Base-by-base conservation (phyloP, 2,797 vertebrate genomes). In the Acanthiza pusilla region DNA sequence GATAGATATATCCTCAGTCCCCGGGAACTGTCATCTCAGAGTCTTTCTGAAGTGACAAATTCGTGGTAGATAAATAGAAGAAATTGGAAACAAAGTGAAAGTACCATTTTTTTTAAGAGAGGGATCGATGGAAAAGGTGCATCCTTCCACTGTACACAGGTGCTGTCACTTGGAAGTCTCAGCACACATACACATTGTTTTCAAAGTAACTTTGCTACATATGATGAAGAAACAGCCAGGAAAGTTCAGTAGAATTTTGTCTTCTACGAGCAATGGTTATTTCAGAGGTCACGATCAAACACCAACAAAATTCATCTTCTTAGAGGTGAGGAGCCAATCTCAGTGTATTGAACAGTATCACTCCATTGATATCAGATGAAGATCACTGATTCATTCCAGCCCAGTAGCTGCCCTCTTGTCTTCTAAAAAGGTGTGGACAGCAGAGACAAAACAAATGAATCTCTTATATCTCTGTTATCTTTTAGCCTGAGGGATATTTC, bases 41-140 rank as follows among this genome's bases (percentile, higher is more conserved):
- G 71, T 84, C 82, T 93, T 92, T 81, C 63, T 63, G 45, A 89
- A 96, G 88, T 85, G 83, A 91, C 36, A 89, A 51, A 94, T 91
- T 82, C 9, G 5, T 61, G 38, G 81, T 77, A 94, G 90, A 79
- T 84, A 89, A 88, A 85, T 68, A 84, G 58, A 78, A 65, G 51
- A 91, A 88, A 86, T 66, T 25, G 66, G 85, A 84, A 93, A 86
- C 76, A 79, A 93, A 91, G 63, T 79, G 85, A 26, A 91, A 92
- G 30, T 63, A 54, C 19, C 3, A 2, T 51, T 70, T 76, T 42
- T 53, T 67, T 75, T 50, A 51, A 71, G 57, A 84, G 51, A 63
- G 40, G 45, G 30, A 74, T 36, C 36, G 47, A 53, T 80, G 63
- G 61, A 68, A 84, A 94, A 82, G 38, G 57, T 43, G 91, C 7